Evolutionary conservation across 2,797 vertebrate genomes (phyloP), one percentile per base, ranked within the genome.

Genomic region (Neomorphus geoffroyi): DNA sequence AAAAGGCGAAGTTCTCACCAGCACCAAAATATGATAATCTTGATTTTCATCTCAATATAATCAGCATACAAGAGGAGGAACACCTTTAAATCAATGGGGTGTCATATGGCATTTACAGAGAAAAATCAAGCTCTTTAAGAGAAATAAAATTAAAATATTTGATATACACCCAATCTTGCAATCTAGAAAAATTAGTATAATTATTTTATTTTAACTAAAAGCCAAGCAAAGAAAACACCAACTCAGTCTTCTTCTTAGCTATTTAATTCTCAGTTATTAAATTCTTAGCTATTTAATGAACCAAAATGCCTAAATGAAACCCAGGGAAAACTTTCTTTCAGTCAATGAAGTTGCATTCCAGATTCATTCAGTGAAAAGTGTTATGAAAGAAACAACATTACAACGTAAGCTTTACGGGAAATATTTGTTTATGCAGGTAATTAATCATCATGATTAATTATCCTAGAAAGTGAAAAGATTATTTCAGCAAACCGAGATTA

Each of bases 381-480:
- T 37, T 79, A 56, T 28, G 37, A 91, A 85, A 78, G 73, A 92
- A 94, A 90, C 28, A 57, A 30, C 32, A 62, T 75, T 79, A 23
- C 33, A 51, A 39, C 2, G 4, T 80, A 90, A 85, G 27, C 53
- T 88, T 83, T 86, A 61, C 14, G 37, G 87, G 79, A 92, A 95
- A 95, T 94, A 97, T 92, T 78, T 90, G 48, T 50, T 92, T 94
- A 90, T 61, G 28, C n/a, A 65, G 50, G 80, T 83, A 94, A 96
- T 93, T 96, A 97, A 96, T 96, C 87, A 91, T 87, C 54, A 69
- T 96, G 95, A 97, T 96, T 96, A 93, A 97, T 94, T 94, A 51
- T 85, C 91, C 37, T 43, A 65, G 90, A 92, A 96, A 93, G 78
- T 67, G 90, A 93, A 87, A 37, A 94, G 83, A 95, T 94, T 96